phyloP scores from a whole-genome alignment of 2,888 invertebrate genomes.

The Philopedon plagiatum region DNA sequence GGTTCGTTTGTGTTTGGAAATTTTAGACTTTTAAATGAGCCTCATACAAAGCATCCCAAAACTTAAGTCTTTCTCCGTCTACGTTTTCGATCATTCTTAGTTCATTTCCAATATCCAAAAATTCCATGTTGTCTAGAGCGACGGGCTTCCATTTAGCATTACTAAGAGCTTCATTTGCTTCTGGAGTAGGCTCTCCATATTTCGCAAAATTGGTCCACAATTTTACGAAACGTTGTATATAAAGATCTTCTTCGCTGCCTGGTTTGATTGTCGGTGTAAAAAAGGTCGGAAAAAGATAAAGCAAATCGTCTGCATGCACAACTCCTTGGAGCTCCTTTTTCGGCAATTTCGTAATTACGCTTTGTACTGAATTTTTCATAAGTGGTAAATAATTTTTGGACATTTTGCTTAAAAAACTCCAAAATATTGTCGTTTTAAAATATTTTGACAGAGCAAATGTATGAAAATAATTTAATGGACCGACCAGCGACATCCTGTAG shows the following conservation, averaged over 20 bases:
- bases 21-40: constrained; percentile 32
- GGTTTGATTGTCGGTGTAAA: constrained; percentile 51
- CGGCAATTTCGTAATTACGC: constrained; percentile 50
- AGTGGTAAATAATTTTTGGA: constrained; percentile 48
- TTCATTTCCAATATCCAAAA: constrained; percentile 61
- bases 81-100: constrained; percentile 57
- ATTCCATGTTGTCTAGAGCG: constrained; percentile 54
- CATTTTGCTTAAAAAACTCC: constrained; percentile 55
- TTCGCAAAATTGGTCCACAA: constrained; percentile 65
- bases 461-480: constrained; percentile 60
- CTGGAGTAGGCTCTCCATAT: constrained; percentile 60
- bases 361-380: constrained; percentile 51
- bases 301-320: no score
- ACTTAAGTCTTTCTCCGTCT: constrained; percentile 59
- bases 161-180: constrained; percentile 54
- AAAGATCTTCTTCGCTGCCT: constrained; percentile 58
- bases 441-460: constrained; percentile 56
- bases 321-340: constrained; percentile 53
- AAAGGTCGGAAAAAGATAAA: constrained; percentile 31
- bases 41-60: constrained; percentile 62
- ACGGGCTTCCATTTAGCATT: constrained; percentile 59
- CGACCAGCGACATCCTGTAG: constrained; percentile 60
- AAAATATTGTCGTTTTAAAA: constrained; percentile 56
- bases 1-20: neutral
- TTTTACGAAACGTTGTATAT: constrained; percentile 60